Conservation (phyloP, 2,797 vertebrate species). For the Pangasius mekongensis region DNA sequence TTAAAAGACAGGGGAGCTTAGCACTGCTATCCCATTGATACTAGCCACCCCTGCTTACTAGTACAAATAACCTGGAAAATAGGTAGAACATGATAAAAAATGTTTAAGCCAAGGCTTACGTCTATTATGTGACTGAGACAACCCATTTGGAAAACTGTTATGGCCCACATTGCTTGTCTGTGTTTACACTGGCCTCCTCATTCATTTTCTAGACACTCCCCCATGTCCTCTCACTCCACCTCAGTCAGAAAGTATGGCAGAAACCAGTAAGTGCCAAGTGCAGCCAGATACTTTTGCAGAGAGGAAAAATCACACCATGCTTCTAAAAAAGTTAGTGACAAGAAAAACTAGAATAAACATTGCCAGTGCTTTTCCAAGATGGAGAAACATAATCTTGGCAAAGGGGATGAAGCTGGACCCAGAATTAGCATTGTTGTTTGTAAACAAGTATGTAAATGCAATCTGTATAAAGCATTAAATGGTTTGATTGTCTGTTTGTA, state of each 20-base stretch:
- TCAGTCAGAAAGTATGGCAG: not conserved
- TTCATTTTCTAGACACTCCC: not conserved
- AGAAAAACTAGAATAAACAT: not conserved
- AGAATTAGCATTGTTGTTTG: not conserved
- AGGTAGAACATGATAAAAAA: not conserved
- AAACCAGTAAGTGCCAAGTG: not conserved
- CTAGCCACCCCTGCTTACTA: not conserved
- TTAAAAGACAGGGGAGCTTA: no score
- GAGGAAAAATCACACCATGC: not conserved
- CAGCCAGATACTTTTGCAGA: not conserved
- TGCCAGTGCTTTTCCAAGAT: not conserved
- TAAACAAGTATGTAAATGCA: not conserved
- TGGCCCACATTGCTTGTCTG: not conserved
- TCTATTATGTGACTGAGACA: not conserved
- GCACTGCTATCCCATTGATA: no score
- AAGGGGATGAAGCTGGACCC: not conserved
- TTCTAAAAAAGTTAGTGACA: not conserved
- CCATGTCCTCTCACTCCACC: not conserved
- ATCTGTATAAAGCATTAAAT: not conserved
- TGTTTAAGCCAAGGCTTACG: not conserved
- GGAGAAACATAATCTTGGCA: not conserved
- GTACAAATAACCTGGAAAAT: not conserved
- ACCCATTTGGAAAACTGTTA: not conserved
- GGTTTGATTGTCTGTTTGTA: not conserved
- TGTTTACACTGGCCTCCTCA: not conserved